Conservation (phyloP, 2,113 vertebrate species). For the Galemys pyrenaicus region DNA sequence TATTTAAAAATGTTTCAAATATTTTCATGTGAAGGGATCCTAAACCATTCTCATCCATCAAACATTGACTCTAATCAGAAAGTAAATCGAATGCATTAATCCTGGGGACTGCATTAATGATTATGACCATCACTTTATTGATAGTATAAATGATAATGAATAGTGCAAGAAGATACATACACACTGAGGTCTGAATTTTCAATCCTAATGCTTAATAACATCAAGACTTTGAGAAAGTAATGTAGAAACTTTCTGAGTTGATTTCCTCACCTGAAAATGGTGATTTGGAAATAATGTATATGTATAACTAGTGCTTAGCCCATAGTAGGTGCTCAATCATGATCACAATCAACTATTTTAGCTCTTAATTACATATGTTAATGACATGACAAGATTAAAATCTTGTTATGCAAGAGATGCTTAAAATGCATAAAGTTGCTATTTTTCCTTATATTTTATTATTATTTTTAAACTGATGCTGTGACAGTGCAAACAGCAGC, state of each 20-base stretch:
- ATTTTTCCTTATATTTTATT: not conserved
- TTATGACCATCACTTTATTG: not conserved
- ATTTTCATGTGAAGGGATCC: not conserved
- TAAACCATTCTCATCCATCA: not conserved
- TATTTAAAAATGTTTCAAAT: conserved; percentile 32
- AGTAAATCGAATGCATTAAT: not conserved
- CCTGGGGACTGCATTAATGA: not conserved
- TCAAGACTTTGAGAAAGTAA: not conserved
- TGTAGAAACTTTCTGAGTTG: not conserved
- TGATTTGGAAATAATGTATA: not conserved
- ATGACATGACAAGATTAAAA: not conserved
- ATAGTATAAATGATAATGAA: not conserved
- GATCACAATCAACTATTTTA: not conserved
- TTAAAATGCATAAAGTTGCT: not conserved
- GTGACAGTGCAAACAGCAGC: conserved; percentile 94
- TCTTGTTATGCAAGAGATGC: not conserved
- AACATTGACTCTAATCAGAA: not conserved
- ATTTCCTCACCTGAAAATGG: not conserved
- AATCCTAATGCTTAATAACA: not conserved
- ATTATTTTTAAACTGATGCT: too few species aligned
- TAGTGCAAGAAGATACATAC: not conserved
- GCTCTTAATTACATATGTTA: not conserved
- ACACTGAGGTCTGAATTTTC: not conserved
- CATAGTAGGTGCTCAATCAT: not conserved
- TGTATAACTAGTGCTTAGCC: not conserved